These are phyloP conservation scores for Xestia ashworthii DNA, from an alignment of 2,888 invertebrate species.

Conservation along the genomic window DNA sequence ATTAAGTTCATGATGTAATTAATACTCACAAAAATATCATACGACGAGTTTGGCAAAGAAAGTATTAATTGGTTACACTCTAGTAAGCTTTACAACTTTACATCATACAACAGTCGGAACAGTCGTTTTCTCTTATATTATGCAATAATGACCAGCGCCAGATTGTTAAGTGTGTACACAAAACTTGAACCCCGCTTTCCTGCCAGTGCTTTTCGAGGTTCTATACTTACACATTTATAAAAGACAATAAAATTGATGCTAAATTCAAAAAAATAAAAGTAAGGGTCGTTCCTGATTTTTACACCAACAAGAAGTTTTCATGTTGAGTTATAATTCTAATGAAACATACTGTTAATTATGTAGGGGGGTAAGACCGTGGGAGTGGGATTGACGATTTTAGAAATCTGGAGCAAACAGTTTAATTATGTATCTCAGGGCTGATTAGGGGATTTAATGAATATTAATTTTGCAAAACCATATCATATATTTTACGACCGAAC, in stretches of 20 bases:
- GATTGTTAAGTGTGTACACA: constrained; percentile 17
- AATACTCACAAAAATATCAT: constrained; percentile 43
- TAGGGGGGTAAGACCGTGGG: not conserved
- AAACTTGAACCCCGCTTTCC: constrained; percentile 25
- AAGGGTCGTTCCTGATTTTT: not conserved
- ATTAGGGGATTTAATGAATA: not conserved
- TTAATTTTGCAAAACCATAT: not conserved
- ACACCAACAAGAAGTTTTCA: not conserved
- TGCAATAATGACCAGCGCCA: constrained; percentile 46
- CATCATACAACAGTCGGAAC: constrained; percentile 53
- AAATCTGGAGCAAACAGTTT: not conserved
- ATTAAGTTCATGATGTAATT: constrained; percentile 31
- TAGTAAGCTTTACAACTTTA: constrained; percentile 59
- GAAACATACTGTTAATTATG: not conserved
- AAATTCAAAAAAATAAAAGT: not conserved
- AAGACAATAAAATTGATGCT: not conserved
- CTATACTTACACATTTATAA: not conserved
- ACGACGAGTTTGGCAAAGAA: constrained; percentile 53
- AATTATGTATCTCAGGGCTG: no score
- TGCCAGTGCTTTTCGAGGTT: not conserved
- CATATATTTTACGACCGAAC: not conserved
- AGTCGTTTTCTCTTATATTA: constrained; percentile 57
- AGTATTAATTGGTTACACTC: constrained; percentile 61
- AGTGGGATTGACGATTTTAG: not conserved
- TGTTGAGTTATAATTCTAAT: not conserved